A percentile compares a stretch with the other conserved stretches of the same genome.
These are phyloP conservation scores for Noturus placidus DNA, from an alignment of 2,113 vertebrate species.

Conservation along the genomic window DNA sequence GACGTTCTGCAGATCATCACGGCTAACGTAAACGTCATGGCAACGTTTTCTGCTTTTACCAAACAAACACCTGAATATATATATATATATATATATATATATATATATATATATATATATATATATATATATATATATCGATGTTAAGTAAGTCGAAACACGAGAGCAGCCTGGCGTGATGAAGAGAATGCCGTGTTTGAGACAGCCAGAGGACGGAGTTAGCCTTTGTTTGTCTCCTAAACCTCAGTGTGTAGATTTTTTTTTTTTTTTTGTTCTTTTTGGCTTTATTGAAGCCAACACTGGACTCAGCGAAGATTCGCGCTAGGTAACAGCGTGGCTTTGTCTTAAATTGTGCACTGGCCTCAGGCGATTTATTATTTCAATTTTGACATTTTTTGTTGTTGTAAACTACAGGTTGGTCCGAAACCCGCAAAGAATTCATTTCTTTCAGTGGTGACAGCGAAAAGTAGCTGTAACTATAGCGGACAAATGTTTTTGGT, in stretches of 20 bases:
- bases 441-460: background rate
- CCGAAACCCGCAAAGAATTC: background rate
- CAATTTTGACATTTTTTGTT: background rate
- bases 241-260: slow-evolving; percentile 29
- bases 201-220: background rate
- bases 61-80: background rate
- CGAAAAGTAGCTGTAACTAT: background rate
- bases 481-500: background rate
- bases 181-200: background rate
- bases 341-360: slow-evolving; percentile 66
- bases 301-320: slow-evolving; percentile 61
- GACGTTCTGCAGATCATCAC: background rate
- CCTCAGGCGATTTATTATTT: slow-evolving; percentile 57
- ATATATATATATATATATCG: background rate
- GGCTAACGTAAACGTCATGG: background rate
- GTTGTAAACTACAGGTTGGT: slow-evolving; percentile 29
- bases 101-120: no score
- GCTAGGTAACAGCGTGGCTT: slow-evolving; percentile 68
- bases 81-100: no score
- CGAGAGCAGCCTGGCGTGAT: background rate
- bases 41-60: background rate
- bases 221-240: background rate
- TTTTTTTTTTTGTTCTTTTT: background rate
- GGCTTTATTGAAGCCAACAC: slow-evolving; percentile 45
- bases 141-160: no score